Evolutionary conservation across 2,888 invertebrate species (phyloP).

Genomic region (Lathronympha strigana): DNA sequence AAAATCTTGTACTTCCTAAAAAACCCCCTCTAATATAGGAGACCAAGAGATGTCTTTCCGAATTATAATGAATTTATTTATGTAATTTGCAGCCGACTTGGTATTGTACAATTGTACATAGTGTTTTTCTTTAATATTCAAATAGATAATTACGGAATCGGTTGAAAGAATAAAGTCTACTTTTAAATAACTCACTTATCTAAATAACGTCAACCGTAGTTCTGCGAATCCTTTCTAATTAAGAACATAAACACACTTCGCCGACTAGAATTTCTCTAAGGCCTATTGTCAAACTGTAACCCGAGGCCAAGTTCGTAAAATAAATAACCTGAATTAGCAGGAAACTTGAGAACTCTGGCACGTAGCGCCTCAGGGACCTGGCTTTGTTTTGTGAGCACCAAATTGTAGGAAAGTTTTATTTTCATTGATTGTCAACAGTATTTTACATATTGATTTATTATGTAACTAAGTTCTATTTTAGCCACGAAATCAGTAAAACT

Average conservation of each 20-base stretch:
- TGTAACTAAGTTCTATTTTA: neutral
- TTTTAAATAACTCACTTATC: too few species aligned
- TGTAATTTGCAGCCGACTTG: too few species aligned
- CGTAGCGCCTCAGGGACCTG: conserved; percentile 19
- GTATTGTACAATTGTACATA: too few species aligned
- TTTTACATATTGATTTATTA: neutral
- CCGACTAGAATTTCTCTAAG: neutral
- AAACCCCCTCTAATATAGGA: too few species aligned
- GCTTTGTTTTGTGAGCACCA: conserved; percentile 16
- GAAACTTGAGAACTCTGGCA: conserved; percentile 24
- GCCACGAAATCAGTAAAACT: neutral
- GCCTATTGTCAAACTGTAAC: conserved; percentile 9
- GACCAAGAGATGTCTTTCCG: too few species aligned
- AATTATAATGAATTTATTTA: too few species aligned
- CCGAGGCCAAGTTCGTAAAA: conserved; percentile 18
- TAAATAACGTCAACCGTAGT: too few species aligned
- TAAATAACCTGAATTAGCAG: conserved; percentile 28
- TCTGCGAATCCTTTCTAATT: neutral
- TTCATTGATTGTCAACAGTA: neutral
- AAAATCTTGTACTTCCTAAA: too few species aligned
- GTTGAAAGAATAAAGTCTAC: too few species aligned
- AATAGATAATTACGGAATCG: too few species aligned
- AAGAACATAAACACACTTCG: neutral
- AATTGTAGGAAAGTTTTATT: conserved; percentile 16
- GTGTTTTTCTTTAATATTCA: too few species aligned